Conservation (phyloP, 2,797 vertebrate genomes). For the Tapera naevia region DNA sequence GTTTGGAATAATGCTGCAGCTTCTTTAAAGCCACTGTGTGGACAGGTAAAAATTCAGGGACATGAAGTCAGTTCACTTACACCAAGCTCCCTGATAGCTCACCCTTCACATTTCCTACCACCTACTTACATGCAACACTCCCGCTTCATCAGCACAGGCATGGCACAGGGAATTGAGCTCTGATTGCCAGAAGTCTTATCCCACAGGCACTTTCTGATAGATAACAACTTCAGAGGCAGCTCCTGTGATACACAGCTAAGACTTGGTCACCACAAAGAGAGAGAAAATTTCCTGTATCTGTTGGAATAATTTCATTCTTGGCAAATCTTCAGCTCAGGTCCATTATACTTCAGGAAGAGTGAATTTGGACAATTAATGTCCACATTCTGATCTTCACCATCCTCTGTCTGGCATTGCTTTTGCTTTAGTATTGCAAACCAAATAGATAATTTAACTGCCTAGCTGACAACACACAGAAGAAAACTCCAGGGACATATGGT, state of each 20-base stretch:
- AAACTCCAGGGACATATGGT: not conserved
- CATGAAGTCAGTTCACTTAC: not conserved
- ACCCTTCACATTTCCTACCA: constrained; percentile 8
- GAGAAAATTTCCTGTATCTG: not conserved
- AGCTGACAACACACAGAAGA: not conserved
- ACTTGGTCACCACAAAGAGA: not conserved
- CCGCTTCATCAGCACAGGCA: not conserved
- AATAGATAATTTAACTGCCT: not conserved
- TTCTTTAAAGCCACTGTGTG: not conserved
- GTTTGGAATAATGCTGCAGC: not conserved
- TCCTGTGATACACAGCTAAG: not conserved
- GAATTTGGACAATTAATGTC: not conserved
- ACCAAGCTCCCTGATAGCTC: not conserved
- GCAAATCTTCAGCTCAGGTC: not conserved
- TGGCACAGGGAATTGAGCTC: not conserved
- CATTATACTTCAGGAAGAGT: not conserved
- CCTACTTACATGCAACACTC: not conserved
- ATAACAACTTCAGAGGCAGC: not conserved
- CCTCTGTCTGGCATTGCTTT: not conserved
- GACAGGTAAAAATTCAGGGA: not conserved
- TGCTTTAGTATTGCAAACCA: not conserved
- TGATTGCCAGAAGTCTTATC: not conserved
- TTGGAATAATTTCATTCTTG: not conserved
- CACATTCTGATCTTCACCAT: not conserved
- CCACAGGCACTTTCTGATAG: not conserved